Evolutionary conservation across 2,797 vertebrate genomes (phyloP).

Genomic region (Hybognathus amarus): DNA sequence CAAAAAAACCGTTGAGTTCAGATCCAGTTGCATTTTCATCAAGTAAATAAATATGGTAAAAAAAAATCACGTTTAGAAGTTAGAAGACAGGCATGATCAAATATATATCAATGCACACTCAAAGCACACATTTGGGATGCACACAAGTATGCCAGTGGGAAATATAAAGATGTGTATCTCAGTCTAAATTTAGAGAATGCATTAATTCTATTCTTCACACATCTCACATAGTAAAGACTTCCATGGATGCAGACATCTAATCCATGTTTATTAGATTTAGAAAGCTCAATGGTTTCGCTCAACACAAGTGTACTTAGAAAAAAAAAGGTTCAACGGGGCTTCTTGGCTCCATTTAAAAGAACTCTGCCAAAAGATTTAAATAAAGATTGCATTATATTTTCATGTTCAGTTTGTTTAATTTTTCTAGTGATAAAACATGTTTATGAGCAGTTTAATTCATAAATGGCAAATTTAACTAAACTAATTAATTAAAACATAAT

Average conservation of each 20-base stretch:
- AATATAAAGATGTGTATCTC: neutral
- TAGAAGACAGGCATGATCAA: neutral
- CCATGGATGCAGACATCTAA: neutral
- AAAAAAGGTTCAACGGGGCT: neutral
- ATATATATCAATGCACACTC: neutral
- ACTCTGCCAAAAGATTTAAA: neutral
- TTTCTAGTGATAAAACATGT: neutral
- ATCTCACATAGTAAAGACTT: slow-evolving; percentile 2
- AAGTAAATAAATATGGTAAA: neutral
- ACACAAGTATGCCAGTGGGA: neutral
- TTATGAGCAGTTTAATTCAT: neutral
- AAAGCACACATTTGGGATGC: neutral
- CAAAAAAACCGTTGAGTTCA: neutral
- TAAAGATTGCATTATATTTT: neutral
- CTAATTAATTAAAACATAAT: neutral
- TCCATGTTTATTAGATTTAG: neutral
- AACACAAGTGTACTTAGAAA: neutral
- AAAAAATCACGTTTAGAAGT: neutral
- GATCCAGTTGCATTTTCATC: neutral
- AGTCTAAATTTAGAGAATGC: neutral
- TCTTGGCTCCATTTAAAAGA: neutral
- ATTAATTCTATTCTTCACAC: neutral
- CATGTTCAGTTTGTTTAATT: neutral
- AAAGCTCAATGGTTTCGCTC: neutral
- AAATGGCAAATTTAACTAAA: neutral